Conservation (phyloP, 2,113 vertebrate species). For the Acanthisitta chloris region DNA sequence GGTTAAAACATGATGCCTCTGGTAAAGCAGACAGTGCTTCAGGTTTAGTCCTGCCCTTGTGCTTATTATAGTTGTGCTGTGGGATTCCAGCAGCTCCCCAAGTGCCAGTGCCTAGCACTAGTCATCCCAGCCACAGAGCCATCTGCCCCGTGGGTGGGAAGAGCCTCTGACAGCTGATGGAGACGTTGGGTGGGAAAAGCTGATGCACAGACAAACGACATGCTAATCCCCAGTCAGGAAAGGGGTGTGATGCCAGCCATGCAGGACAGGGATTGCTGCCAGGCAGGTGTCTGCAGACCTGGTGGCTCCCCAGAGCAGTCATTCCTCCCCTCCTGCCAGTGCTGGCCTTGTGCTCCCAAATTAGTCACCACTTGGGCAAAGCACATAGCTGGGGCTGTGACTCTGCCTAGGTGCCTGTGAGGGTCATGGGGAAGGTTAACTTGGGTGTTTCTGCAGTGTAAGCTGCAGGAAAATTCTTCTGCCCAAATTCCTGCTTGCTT, state of each 20-base stretch:
- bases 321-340: neutral
- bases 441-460: rapidly evolving
- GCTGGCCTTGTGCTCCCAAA: neutral
- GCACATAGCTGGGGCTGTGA: neutral
- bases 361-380: neutral
- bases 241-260: neutral
- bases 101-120: neutral
- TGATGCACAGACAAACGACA: neutral
- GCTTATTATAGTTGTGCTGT: slow-evolving; percentile 11
- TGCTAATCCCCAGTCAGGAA: neutral
- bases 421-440: neutral
- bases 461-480: neutral
- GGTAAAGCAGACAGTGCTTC: neutral
- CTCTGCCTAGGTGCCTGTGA: rapidly evolving
- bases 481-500: neutral
- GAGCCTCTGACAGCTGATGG: neutral
- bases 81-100: neutral
- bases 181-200: neutral
- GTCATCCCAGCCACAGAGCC: neutral
- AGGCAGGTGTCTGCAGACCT: neutral
- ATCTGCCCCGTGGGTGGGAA: neutral
- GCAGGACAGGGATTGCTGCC: neutral
- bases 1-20: neutral
- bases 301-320: neutral
- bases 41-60: neutral